Base-by-base conservation (phyloP, 1,140 invertebrate species). In the Aphaenogaster rudis region DNA sequence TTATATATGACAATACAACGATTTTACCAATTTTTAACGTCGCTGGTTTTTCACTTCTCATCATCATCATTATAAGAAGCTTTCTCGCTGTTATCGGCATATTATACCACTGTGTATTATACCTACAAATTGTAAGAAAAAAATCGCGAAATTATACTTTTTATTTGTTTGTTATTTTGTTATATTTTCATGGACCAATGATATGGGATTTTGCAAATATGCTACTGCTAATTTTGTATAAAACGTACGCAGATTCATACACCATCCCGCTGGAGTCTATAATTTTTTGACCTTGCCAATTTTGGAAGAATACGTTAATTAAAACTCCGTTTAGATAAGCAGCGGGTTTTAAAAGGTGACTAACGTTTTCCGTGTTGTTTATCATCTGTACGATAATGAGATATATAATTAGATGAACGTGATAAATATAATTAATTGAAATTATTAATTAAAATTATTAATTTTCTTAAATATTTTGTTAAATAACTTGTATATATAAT, bases 251-350 rank as follows among this genome's bases (percentile, higher is more conserved):
- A 2, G 80, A 45, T 17, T 82, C 11, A 9, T 61, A 82, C 7
- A 82, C 52, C 17, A 21, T 72, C 8, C 74, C 80, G 17, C 80
- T 82, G 42, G 54, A 82, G 50, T 82, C 42, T 61, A 82, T 82
- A 0, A 82, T 74, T 82, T 82, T 82, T 7, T 82, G 80, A 36
- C 80, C 80, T n/a, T 72, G 52, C 80, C 80, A 82, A 11, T 82
- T 82, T 36, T 61, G 6, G 21, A 82, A 74, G 6, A 82, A 82
- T 36, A 36, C 2, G 15, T 50, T 61, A 13, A 82, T 36, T n/a
- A 50, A 28, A 21, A 61, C 0, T 61, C 2, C 67, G 4, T 36
- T 82, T n/a, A 82, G 11, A 72, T 48, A 82, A 59, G 17, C 54
- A 21, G 0, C 5, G 17, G n/a, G 15, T 15, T 36, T 36, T 42